A percentile compares a stretch with the other conserved stretches of the same genome.
phyloP scores from a whole-genome alignment of 2,113 vertebrate species.

The Tamias sibiricus region DNA sequence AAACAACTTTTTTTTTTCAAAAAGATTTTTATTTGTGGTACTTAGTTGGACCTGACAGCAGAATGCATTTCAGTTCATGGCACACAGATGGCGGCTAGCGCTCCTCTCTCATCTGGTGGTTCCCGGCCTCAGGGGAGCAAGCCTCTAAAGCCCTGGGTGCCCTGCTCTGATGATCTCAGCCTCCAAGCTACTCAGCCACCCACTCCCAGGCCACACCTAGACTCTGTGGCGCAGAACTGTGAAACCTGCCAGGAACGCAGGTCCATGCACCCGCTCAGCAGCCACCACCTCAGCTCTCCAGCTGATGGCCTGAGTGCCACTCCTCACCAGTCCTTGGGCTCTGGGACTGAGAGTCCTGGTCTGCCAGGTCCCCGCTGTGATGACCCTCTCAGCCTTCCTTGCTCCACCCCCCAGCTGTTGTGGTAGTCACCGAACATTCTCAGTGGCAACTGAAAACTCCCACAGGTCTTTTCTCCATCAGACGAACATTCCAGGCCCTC shows the following conservation, averaged over 20 bases:
- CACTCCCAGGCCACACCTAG: neutral
- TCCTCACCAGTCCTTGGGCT: neutral
- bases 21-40: too few relatives aligned
- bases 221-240: neutral
- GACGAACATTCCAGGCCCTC: rapidly evolving
- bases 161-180: neutral
- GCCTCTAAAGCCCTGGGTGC: neutral
- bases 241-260: too few relatives aligned
- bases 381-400: too few relatives aligned
- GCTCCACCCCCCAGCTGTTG: neutral
- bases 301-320: too few relatives aligned
- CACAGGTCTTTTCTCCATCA: neutral
- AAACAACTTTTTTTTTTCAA: too few relatives aligned
- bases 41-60: too few relatives aligned
- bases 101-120: neutral
- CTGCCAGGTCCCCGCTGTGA: rapidly evolving
- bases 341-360: neutral
- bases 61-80: too few relatives aligned
- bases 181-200: neutral
- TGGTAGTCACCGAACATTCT: neutral
- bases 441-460: neutral
- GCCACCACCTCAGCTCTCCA: neutral
- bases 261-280: too few relatives aligned
- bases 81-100: too few relatives aligned
- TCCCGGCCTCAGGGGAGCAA: neutral